phyloP scores from a whole-genome alignment of 2,888 invertebrate genomes.

The Eutolmus rufibarbis region DNA sequence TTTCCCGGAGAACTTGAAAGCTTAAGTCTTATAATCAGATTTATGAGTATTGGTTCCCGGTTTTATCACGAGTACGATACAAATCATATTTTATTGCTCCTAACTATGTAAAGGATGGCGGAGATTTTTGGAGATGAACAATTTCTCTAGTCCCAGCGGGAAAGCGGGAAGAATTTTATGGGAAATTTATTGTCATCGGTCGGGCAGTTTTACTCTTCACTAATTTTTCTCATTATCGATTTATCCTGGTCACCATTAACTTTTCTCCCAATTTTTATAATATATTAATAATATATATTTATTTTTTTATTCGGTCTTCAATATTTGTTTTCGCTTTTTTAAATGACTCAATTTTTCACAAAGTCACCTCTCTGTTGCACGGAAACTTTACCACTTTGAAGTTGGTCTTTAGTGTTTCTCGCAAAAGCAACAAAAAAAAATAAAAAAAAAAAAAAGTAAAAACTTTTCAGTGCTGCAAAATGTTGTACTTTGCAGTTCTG shows the following conservation, averaged over 20 bases:
- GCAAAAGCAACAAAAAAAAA: neutral
- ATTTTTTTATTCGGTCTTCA: neutral
- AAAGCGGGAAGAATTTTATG: neutral
- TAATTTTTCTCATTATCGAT: neutral
- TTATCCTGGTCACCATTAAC: neutral
- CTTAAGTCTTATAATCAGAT: conserved; percentile 33
- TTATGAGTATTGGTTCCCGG: conserved; percentile 20
- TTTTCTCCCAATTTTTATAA: neutral
- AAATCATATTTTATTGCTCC: conserved; percentile 29
- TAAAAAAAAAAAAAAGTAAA: neutral
- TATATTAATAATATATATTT: neutral
- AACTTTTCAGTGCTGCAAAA: neutral
- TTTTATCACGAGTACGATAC: conserved; percentile 29
- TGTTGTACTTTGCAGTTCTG: neutral
- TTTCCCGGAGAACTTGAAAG: neutral
- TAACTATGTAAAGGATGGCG: neutral
- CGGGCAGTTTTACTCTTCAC: neutral
- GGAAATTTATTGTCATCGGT: neutral
- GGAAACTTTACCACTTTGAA: neutral
- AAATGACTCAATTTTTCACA: neutral
- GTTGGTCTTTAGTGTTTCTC: neutral
- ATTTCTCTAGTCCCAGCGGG: neutral
- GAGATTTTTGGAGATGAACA: neutral
- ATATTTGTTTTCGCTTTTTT: neutral
- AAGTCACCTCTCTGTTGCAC: neutral